Evolutionary conservation across 2,888 invertebrate genomes (phyloP), one percentile per base, ranked within the genome.

Genomic region (Nemotelus pantherinus): DNA sequence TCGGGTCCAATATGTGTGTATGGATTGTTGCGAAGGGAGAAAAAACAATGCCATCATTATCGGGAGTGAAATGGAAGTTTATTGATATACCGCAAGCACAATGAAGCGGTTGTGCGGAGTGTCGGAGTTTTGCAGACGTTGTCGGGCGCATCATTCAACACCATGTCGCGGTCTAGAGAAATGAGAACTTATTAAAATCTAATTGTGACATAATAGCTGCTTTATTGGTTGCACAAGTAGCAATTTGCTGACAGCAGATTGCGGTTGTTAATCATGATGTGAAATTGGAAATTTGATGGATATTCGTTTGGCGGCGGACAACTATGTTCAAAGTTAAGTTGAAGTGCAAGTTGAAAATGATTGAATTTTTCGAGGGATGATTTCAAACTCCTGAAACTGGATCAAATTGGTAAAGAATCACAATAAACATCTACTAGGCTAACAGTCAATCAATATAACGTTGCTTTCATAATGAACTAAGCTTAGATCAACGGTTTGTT

Each of bases 111-210:
- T 25, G 48, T 41, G 43, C 7, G 43, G 25, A 10, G 48, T n/a
- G n/a, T 55, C 70, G 10, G 70, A 70, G 55, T 25, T 43, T 43
- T 57, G 57, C 57, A 10, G 25, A 57, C 10, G 48, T 39, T 25
- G 55, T 43, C 75, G 43, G 53, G 50, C 25, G 25, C 63, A 64
- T 75, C 75, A 75, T 50, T 63, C 63, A 60, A 50, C 41, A 55
- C 45, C 10, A 10, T 44, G 70, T 70, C 70, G 70, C 44, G 70
- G 50, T 39, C 50, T 39, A n/a, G 48, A 76, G 55, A 64, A 76
- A 57, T 76, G 76, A 65, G 76, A 55, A 76, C 76, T 76, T 76
- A 76, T 76, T 76, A 76, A 76, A 76, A 76, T 76, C 65, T 67
- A 65, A 67, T 76, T 76, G 65, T 53, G 65, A 67, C 76, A 67